Conservation (phyloP, 1,140 invertebrate genomes). For the Drosophila neocordata region DNA sequence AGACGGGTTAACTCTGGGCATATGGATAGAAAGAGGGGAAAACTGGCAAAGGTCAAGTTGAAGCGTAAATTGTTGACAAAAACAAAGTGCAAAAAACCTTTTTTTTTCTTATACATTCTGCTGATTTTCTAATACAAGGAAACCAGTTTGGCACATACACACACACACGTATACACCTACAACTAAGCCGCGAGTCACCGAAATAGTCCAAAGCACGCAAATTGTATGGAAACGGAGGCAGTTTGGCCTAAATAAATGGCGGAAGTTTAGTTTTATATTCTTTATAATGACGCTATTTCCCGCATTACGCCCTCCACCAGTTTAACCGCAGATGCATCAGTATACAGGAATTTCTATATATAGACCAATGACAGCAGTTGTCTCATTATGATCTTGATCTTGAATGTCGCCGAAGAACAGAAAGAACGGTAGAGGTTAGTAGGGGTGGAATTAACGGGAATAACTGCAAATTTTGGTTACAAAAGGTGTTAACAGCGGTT, state of each 20-base stretch:
- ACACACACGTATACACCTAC: conserved; percentile 10
- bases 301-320: neutral
- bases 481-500: neutral
- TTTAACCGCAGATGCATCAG: neutral
- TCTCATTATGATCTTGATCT: conserved; percentile 6
- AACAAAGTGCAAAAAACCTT: conserved; percentile 42
- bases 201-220: conserved; percentile 35
- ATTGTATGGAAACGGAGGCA: conserved; percentile 1
- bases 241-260: conserved; percentile 19
- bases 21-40: neutral
- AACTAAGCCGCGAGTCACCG: neutral
- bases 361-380: neutral
- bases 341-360: neutral
- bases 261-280: conserved; percentile 5
- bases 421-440: neutral
- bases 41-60: conserved; percentile 54
- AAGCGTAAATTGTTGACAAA: conserved; percentile 47
- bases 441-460: neutral
- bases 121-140: conserved; percentile 6
- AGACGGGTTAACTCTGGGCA: neutral
- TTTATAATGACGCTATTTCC: neutral
- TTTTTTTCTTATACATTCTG: conserved; percentile 1
- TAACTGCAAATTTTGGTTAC: neutral
- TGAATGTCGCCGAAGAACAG: neutral
- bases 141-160: conserved; percentile 34